These are phyloP conservation scores for Drosophila tropicalis DNA, from an alignment of 1,140 invertebrate genomes.

Conservation along the genomic window DNA sequence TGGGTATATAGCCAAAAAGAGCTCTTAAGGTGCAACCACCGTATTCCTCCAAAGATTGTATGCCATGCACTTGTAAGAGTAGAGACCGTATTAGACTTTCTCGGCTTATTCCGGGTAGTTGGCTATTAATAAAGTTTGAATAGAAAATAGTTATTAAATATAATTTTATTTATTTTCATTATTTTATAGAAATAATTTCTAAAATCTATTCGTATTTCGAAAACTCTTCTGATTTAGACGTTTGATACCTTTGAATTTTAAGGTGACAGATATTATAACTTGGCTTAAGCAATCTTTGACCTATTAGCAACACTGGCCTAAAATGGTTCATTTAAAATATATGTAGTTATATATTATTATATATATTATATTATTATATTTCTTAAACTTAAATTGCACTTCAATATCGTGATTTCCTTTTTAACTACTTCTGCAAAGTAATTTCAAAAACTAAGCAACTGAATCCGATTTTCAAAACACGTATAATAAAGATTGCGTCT, in stretches of 20 bases:
- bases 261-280: no score
- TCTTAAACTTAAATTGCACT: no score
- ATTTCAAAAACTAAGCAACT: no score
- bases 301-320: no score
- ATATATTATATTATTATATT: no score
- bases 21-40: constrained; percentile 62
- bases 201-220: neutral
- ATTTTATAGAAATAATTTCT: neutral
- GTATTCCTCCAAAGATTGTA: constrained; percentile 73
- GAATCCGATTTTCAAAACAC: no score
- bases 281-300: no score
- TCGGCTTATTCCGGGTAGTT: constrained; percentile 57
- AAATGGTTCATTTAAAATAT: no score
- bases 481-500: no score
- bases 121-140: constrained; percentile 21
- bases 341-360: no score
- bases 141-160: neutral
- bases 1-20: constrained; percentile 64
- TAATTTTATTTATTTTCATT: neutral
- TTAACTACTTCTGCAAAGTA: no score
- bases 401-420: no score
- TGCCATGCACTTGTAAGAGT: constrained; percentile 56
- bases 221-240: neutral
- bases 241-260: constrained; percentile 8
- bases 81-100: constrained; percentile 57